phyloP scores from a whole-genome alignment of 2,113 vertebrate genomes.

The Ceratotherium simum region DNA sequence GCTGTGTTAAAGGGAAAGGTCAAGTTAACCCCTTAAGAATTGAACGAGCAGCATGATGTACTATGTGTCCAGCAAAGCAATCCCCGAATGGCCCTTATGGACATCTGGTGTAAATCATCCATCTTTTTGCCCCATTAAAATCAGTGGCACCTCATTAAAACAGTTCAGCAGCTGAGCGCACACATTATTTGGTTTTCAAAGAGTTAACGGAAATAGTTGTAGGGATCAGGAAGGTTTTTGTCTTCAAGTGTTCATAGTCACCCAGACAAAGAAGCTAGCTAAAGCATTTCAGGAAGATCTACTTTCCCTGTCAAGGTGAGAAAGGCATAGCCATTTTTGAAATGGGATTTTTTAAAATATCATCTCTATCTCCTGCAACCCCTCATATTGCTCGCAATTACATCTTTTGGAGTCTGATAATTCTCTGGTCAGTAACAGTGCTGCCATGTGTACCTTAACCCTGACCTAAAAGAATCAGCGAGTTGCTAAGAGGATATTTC shows the following conservation, averaged over 20 bases:
- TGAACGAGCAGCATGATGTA: constrained; percentile 70
- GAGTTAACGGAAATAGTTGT: constrained; percentile 71
- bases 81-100: constrained; percentile 79
- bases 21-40: constrained; percentile 83
- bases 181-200: constrained; percentile 68
- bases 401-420: constrained; percentile 47
- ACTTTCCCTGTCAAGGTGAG: constrained; percentile 72
- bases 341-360: not conserved
- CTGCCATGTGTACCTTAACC: constrained; percentile 38
- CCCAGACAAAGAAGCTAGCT: constrained; percentile 70
- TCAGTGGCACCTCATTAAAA: constrained; percentile 79
- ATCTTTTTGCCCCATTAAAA: constrained; percentile 82
- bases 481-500: constrained; percentile 58
- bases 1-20: constrained; percentile 79
- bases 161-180: constrained; percentile 65
- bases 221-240: constrained; percentile 67
- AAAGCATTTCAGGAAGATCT: constrained; percentile 68
- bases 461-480: constrained; percentile 55
- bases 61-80: constrained; percentile 67
- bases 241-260: constrained; percentile 66
- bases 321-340: constrained; percentile 63
- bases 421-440: constrained; percentile 57
- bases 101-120: constrained; percentile 77
- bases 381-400: constrained; percentile 52
- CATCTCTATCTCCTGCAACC: not conserved